phyloP scores from a whole-genome alignment of 2,797 vertebrate genomes.

The Danionella dracula region DNA sequence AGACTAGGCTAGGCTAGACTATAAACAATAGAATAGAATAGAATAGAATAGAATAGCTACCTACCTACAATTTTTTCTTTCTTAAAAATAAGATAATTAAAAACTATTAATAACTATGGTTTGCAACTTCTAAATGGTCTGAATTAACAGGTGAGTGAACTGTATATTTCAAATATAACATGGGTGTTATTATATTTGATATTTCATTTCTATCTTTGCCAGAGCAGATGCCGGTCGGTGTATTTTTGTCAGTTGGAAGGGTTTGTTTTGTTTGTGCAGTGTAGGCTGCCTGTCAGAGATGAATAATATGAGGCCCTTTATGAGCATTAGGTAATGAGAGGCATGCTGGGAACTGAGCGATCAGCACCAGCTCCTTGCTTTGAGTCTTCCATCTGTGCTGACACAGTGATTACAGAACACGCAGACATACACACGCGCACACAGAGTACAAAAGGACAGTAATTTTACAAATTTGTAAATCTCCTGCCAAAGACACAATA shows the following conservation, averaged over 20 bases:
- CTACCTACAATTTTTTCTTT: no score
- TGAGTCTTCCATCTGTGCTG: conserved; percentile 60
- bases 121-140: no score
- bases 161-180: no score
- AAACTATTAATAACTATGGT: no score
- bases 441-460: no score
- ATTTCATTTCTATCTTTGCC: neutral
- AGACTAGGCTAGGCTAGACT: no score
- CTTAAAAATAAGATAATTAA: no score
- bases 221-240: conserved; percentile 41
- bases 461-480: no score
- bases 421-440: conserved; percentile 36
- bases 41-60: no score
- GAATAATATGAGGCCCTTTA: conserved; percentile 69
- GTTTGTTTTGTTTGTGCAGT: conserved; percentile 58
- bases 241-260: conserved; percentile 26
- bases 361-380: conserved; percentile 47
- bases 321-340: conserved; percentile 72
- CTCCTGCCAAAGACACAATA: no score
- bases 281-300: conserved; percentile 65
- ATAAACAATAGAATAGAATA: no score
- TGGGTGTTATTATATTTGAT: neutral
- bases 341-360: conserved; percentile 63
- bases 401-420: conserved; percentile 48
- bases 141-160: no score